These are phyloP conservation scores for Eubasilissa splendida DNA, from an alignment of 2,888 invertebrate species.

Conservation along the genomic window DNA sequence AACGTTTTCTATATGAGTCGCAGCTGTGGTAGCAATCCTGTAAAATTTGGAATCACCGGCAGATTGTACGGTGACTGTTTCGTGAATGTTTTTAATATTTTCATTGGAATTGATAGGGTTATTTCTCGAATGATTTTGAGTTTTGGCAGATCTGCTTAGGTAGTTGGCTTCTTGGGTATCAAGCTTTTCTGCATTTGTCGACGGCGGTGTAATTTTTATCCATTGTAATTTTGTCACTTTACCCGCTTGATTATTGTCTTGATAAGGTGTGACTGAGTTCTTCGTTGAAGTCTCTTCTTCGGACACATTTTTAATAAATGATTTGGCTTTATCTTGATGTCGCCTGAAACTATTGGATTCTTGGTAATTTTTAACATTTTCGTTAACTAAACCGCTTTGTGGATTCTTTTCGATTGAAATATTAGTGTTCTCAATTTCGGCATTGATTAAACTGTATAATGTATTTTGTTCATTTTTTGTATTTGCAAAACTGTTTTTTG, in stretches of 20 bases:
- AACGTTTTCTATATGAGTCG: no score
- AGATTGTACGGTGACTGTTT: no score
- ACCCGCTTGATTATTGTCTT: not conserved
- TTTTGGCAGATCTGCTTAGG: conserved; percentile 4
- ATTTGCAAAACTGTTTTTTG: no score
- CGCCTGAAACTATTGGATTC: not conserved
- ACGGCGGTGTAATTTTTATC: conserved; percentile 18
- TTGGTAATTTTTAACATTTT: not conserved
- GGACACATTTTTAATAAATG: not conserved
- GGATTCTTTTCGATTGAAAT: no score
- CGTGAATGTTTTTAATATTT: no score
- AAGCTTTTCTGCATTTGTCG: conserved; percentile 9
- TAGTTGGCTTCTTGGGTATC: conserved; percentile 18
- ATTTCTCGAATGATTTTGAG: not conserved
- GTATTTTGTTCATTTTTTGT: no score
- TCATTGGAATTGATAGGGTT: not conserved
- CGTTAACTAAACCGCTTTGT: no score
- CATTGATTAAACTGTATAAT: no score
- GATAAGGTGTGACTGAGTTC: not conserved
- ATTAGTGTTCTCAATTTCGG: no score
- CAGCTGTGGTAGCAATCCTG: no score
- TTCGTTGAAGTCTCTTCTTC: conserved; percentile 1
- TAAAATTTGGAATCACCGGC: no score
- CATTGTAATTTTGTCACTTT: conserved; percentile 13
- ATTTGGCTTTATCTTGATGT: not conserved